Conservation (phyloP, 1,140 invertebrate species). For the Drosophila melanogaster region Release_6_plus_ISO1_MT NC_004354.4:15920001-15920500, state of each 20-base stretch:
- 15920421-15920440: not conserved
- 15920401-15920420: not conserved
- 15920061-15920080: slow-evolving; percentile 21
- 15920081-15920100: slow-evolving; percentile 10
- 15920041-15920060: slow-evolving; percentile 1
- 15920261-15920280: slow-evolving; percentile 1
- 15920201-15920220: slow-evolving; percentile 5
- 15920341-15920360: slow-evolving; percentile 7
- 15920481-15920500: not conserved
- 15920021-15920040: not conserved
- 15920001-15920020: not conserved
- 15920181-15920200: slow-evolving; percentile 12
- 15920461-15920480: not conserved
- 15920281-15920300: slow-evolving; percentile 6
- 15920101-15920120: slow-evolving; percentile 2
- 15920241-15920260: not conserved
- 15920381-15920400: slow-evolving; percentile 3
- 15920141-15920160: slow-evolving; percentile 15
- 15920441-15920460: not conserved
- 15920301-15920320: not conserved
- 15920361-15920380: slow-evolving; percentile 9
- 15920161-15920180: not conserved
- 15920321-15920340: slow-evolving; percentile 7
- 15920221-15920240: slow-evolving; percentile 11
- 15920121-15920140: slow-evolving; percentile 17